Base-by-base conservation (phyloP, 2,888 invertebrate species). In the Leistus spinibarbis region DNA sequence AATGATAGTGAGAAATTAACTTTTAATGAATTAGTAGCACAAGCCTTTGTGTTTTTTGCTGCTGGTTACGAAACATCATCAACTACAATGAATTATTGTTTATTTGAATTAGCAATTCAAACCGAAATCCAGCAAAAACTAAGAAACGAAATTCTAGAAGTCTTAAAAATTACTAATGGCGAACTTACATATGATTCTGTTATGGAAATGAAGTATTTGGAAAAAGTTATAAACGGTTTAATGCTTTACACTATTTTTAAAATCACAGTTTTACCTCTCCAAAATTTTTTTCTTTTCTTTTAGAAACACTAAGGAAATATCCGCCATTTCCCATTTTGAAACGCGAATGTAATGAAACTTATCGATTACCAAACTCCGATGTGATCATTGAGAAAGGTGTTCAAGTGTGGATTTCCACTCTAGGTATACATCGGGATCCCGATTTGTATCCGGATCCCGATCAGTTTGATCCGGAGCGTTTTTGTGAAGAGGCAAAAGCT, bases 401-500 rank as follows among this genome's bases (percentile, higher is more conserved):
- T 1, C 9, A 5, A 5, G 62, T 71, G 13, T 9, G 54, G 7
- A 71, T 77, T 4, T 54, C 77, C 4, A 53, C 56, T 3, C 17
- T 71, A 3, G 77, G 76, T 13, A 9, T 77, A 7, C 77, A 77
- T 10, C 20, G 40, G 7, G 77, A 77, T 40, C 65, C 56, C 1
- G 57, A 77, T 13, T 76, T 70, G 54, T 76, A 60, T 16, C 74
- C 76, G 4, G 24, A 77, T 20, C 77, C 72, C 2, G 77, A 76
- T 24, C 72, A 76, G 13, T 78, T 76, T 9, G 69, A 76, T 23
- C 77, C 76, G 13, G 76, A 77, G 20, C 60, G 77, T 17, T 77
- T 77, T 67, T 54, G 3, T 13, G 66, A 77, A 54, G 71, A 76
- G 62, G 54, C 60, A 54, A 74, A 68, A 62, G 10, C n/a, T 23